These are phyloP conservation scores for Melanogrammus aeglefinus DNA, from an alignment of 2,797 vertebrate species.

Conservation along the genomic window DNA sequence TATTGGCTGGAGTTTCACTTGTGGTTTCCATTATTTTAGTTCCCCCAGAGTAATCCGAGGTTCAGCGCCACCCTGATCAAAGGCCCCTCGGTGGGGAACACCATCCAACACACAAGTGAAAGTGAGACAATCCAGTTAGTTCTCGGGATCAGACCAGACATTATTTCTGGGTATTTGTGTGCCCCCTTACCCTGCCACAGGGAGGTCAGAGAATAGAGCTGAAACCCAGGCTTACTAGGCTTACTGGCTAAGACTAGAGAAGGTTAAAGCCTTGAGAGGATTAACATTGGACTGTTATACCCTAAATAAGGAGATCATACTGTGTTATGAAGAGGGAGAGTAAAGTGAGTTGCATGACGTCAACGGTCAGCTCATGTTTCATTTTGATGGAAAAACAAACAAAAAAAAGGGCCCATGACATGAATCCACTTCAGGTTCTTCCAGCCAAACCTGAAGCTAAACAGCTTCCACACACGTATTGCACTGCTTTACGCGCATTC, in stretches of 20 bases:
- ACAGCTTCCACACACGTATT: neutral
- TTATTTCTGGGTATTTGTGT: neutral
- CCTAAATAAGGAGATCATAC: neutral
- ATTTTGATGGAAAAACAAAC: neutral
- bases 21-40: neutral
- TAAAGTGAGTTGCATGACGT: neutral
- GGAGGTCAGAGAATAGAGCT: neutral
- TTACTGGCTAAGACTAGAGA: neutral
- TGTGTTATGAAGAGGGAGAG: neutral
- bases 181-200: neutral
- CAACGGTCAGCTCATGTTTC: neutral
- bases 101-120: neutral
- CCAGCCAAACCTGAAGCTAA: neutral
- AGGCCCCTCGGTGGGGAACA: neutral
- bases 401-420: neutral
- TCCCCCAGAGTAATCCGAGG: neutral
- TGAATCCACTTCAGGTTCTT: neutral
- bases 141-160: neutral
- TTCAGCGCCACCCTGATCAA: neutral
- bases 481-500: neutral
- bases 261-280: conserved; percentile 3
- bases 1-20: neutral
- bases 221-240: conserved; percentile 1
- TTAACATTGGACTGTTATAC: neutral
- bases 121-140: conserved; percentile 1